Evolutionary conservation across 2,113 vertebrate genomes (phyloP).

Genomic region (Zonotrichia leucophrys): DNA sequence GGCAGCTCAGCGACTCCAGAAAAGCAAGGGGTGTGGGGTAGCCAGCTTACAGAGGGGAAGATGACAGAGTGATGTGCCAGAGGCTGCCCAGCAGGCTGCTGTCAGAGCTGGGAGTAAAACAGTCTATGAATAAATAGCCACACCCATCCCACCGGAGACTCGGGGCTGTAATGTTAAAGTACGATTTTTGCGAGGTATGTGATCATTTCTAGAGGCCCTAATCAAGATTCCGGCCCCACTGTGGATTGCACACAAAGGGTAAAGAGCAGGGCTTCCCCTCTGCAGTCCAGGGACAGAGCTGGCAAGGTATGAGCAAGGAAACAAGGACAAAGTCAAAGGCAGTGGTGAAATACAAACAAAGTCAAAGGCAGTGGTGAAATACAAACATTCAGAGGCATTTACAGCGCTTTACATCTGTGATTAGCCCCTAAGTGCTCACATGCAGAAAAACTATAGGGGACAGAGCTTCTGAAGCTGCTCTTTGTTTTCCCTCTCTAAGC

Average conservation of each 20-base stretch:
- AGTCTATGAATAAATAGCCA: background rate
- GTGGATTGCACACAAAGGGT: background rate
- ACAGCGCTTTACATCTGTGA: background rate
- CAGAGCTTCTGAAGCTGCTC: background rate
- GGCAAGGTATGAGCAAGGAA: background rate
- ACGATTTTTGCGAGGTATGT: background rate
- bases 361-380: background rate
- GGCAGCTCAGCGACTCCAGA: accelerated
- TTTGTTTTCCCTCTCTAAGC: background rate
- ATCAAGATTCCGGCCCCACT: background rate
- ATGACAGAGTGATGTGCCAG: background rate
- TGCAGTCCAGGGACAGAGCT: background rate
- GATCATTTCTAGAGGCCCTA: background rate
- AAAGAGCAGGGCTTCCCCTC: background rate
- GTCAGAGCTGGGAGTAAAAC: background rate
- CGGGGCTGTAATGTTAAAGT: background rate
- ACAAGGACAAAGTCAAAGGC: background rate
- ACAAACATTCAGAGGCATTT: background rate
- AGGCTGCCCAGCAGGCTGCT: background rate
- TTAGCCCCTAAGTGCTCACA: background rate
- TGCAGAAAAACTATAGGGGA: background rate
- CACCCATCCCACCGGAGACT: background rate
- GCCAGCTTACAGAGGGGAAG: background rate
- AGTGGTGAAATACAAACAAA: background rate
- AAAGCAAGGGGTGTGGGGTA: background rate